A percentile compares a stretch with the other conserved stretches of the same genome.
Evolutionary conservation across 2,797 vertebrate species (phyloP).

Genomic region (Rachycentron canadum): DNA sequence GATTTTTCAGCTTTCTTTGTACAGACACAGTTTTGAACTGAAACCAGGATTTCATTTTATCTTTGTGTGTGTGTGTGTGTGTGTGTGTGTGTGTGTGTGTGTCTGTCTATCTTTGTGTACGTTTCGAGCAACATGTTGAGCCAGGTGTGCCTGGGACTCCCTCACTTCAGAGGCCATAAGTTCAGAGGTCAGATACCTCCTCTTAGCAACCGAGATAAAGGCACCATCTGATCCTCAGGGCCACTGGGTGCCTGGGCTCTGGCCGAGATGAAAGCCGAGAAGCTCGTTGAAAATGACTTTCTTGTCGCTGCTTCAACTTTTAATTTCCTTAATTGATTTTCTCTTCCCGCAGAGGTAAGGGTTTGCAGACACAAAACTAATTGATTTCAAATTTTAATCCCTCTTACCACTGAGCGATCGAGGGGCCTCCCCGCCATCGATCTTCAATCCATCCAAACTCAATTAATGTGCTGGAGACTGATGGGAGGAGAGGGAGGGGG

Average conservation of each 20-base stretch:
- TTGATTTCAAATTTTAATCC: constrained; percentile 85
- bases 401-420: constrained; percentile 78
- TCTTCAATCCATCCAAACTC: constrained; percentile 84
- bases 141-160: constrained; percentile 58
- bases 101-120: constrained; percentile 13
- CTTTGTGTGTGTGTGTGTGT: background rate
- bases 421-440: constrained; percentile 74
- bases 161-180: constrained; percentile 40
- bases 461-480: constrained; percentile 79
- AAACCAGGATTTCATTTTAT: constrained; percentile 17
- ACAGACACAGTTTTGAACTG: background rate
- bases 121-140: constrained; percentile 20
- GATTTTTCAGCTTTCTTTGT: constrained; percentile 12
- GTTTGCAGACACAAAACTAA: constrained; percentile 81
- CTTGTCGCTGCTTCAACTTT: constrained; percentile 79
- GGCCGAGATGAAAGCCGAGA: constrained; percentile 63
- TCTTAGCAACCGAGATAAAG: constrained; percentile 46
- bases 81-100: constrained; percentile 18
- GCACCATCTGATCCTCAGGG: constrained; percentile 47
- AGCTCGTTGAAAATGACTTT: constrained; percentile 73
- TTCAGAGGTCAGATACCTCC: constrained; percentile 67
- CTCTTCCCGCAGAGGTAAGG: constrained; percentile 74
- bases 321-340: constrained; percentile 85
- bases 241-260: constrained; percentile 22
- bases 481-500: constrained; percentile 52